Percentiles rank a stretch among this genome's conserved stretches.
phyloP scores from a whole-genome alignment of 2,113 vertebrate genomes.

The Psilopogon haemacephalus region DNA sequence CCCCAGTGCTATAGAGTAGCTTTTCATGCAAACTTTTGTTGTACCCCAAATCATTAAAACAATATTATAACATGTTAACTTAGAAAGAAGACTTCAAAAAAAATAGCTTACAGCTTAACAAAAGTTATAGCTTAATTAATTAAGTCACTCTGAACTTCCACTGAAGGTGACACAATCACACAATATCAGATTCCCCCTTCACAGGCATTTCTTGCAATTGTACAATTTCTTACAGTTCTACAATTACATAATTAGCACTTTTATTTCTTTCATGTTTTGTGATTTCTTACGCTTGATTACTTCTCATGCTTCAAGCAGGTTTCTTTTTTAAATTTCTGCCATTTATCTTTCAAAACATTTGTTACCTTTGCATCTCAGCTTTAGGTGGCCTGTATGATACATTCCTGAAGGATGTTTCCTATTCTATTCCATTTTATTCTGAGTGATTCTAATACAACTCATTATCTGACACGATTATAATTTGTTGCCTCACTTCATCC shows the following conservation, averaged over 20 bases:
- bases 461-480: neutral
- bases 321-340: neutral
- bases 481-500: neutral
- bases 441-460: neutral
- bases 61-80: neutral
- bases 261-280: neutral
- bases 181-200: neutral
- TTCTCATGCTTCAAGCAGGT: neutral
- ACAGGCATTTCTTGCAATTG: neutral
- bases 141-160: neutral
- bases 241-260: constrained; percentile 2
- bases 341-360: neutral
- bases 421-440: neutral
- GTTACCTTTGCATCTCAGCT: neutral
- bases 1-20: neutral
- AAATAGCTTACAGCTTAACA: neutral
- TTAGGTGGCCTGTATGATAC: neutral
- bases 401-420: neutral
- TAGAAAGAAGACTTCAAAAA: neutral
- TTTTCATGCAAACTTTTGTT: neutral
- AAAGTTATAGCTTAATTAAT: neutral
- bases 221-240: neutral
- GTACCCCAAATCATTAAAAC: neutral
- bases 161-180: neutral
- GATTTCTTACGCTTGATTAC: neutral